These are phyloP conservation scores for Hippolais icterina DNA, from an alignment of 2,113 vertebrate species.

Conservation along the genomic window DNA sequence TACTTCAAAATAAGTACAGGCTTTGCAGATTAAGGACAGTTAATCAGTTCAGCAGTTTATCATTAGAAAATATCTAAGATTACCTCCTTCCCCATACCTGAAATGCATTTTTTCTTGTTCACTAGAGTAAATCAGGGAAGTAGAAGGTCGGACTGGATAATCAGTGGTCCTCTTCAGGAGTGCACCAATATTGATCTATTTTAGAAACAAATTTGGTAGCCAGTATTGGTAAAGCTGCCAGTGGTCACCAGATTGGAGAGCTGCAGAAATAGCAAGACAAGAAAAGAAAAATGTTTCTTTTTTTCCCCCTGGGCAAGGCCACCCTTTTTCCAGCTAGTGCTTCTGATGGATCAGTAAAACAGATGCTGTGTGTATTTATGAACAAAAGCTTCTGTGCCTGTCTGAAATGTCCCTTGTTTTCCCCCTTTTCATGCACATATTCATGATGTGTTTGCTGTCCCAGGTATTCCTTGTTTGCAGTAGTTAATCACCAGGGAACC, in stretches of 20 bases:
- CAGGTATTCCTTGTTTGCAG: slow-evolving; percentile 99
- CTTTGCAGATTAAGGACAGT: background rate
- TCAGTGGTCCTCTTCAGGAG: background rate
- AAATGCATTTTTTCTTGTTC: background rate
- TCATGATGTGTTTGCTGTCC: background rate
- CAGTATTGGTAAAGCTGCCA: background rate
- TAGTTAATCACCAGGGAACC: slow-evolving; percentile 99
- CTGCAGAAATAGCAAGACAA: background rate
- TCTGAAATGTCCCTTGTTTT: background rate
- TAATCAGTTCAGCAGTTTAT: background rate
- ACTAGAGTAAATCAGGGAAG: background rate
- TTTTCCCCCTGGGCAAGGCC: background rate
- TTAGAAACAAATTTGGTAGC: background rate
- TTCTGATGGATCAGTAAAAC: background rate
- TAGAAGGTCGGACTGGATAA: background rate
- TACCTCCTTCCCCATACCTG: background rate
- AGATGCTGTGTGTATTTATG: accelerated
- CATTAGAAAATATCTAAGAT: background rate
- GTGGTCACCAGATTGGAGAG: background rate
- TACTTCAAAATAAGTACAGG: background rate
- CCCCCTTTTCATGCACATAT: accelerated
- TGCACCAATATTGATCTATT: background rate
- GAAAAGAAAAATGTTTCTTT: background rate
- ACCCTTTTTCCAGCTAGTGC: background rate
- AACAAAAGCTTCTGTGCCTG: background rate